Conservation (phyloP, 2,888 invertebrate species). For the Himalopsyche japonica region DNA sequence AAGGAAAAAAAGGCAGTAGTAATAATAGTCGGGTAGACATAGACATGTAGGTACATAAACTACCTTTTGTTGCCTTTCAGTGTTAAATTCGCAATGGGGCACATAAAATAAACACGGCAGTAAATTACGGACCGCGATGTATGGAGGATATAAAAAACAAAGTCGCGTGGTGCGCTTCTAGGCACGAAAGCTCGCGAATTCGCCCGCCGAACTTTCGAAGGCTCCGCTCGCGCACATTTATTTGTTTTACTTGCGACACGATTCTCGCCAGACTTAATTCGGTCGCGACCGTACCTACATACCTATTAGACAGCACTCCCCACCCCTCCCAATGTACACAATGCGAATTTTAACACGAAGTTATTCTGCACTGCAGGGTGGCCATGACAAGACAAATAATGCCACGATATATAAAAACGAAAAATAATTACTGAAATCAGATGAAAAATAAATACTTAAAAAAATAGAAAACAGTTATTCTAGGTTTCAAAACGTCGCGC, state of each 20-base stretch:
- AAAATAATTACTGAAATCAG: too few species aligned
- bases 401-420: too few species aligned
- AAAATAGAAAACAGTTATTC: too few species aligned
- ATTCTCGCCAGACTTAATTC: not conserved
- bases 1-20: not conserved
- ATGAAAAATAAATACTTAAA: too few species aligned
- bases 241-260: not conserved
- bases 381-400: not conserved
- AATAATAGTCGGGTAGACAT: not conserved
- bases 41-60: not conserved
- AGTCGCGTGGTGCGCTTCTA: not conserved
- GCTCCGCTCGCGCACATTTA: not conserved
- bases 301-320: not conserved
- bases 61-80: not conserved
- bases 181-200: not conserved
- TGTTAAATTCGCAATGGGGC: not conserved
- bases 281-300: not conserved
- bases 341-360: not conserved
- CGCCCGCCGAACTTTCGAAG: not conserved
- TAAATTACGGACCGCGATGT: not conserved
- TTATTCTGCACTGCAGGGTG: not conserved
- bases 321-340: not conserved
- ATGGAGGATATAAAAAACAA: not conserved
- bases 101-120: not conserved
- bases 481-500: too few species aligned